Percentiles rank a stretch among this genome's conserved stretches.
phyloP scores from a whole-genome alignment of 2,797 vertebrate species.

The Hirundo rustica region DNA sequence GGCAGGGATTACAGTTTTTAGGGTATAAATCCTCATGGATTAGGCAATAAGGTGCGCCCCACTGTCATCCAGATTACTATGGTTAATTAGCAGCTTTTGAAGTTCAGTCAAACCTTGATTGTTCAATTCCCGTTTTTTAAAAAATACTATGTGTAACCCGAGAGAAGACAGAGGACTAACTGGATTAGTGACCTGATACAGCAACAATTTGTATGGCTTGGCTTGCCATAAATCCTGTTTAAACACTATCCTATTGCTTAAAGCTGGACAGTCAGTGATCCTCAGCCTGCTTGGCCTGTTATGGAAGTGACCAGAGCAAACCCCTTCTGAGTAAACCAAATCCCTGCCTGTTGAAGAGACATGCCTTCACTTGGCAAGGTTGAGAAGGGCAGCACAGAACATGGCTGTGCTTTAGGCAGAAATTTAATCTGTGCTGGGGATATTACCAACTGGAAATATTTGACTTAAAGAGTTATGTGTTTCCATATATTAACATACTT shows the following conservation, averaged over 20 bases:
- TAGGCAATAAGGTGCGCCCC: not conserved
- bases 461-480: slow-evolving; percentile 53
- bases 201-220: not conserved
- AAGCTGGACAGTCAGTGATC: slow-evolving; percentile 5
- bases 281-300: not conserved
- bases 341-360: not conserved
- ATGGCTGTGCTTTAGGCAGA: slow-evolving; percentile 37
- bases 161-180: slow-evolving; percentile 38
- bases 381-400: slow-evolving; percentile 45
- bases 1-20: not conserved
- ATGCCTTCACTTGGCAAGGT: not conserved
- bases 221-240: slow-evolving; percentile 47
- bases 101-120: not conserved
- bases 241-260: slow-evolving; percentile 15
- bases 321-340: not conserved
- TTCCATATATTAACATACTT: slow-evolving; percentile 67
- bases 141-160: slow-evolving; percentile 13
- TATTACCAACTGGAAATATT: slow-evolving; percentile 67
- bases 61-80: not conserved
- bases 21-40: not conserved
- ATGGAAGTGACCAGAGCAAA: slow-evolving; percentile 33
- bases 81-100: slow-evolving; percentile 36
- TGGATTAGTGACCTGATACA: slow-evolving; percentile 54
- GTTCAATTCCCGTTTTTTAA: not conserved
- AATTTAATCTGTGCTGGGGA: slow-evolving; percentile 57